phyloP scores from a whole-genome alignment of 2,113 vertebrate species.

The Chaenogobius annularis region DNA sequence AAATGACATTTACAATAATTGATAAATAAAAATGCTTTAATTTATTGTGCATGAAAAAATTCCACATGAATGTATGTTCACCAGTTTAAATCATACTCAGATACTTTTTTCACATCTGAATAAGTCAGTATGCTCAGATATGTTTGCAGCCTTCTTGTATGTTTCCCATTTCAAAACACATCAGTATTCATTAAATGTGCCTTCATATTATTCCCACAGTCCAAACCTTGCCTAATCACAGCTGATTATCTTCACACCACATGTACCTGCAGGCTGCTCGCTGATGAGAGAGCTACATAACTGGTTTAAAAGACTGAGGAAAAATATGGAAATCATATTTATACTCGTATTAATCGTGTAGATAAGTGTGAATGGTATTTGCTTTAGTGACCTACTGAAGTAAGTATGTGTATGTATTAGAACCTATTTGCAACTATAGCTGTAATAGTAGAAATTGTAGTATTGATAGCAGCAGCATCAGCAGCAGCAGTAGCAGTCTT shows the following conservation, averaged over 20 bases:
- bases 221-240: constrained; percentile 31
- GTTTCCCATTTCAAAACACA: not conserved
- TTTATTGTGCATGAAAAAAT: too few relatives aligned
- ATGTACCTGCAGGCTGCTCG: constrained; percentile 36
- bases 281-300: constrained; percentile 31
- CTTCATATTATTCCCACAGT: constrained; percentile 11
- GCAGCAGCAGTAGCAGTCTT: too few relatives aligned
- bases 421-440: too few relatives aligned
- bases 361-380: not conserved
- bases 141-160: not conserved
- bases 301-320: constrained; percentile 35
- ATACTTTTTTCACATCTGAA: not conserved
- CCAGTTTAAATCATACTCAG: not conserved
- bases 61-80: too few relatives aligned
- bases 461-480: too few relatives aligned
- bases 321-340: constrained; percentile 39
- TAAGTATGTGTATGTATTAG: too few relatives aligned
- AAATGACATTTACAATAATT: too few relatives aligned
- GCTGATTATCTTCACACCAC: constrained; percentile 29
- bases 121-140: not conserved
- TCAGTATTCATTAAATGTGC: constrained; percentile 14
- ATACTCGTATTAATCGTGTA: constrained; percentile 22
- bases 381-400: too few relatives aligned
- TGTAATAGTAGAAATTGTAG: too few relatives aligned
- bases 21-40: too few relatives aligned